These are phyloP conservation scores for Brachyhypopomus occidentalis DNA, from an alignment of 2,113 vertebrate genomes.

Conservation along the genomic window DNA sequence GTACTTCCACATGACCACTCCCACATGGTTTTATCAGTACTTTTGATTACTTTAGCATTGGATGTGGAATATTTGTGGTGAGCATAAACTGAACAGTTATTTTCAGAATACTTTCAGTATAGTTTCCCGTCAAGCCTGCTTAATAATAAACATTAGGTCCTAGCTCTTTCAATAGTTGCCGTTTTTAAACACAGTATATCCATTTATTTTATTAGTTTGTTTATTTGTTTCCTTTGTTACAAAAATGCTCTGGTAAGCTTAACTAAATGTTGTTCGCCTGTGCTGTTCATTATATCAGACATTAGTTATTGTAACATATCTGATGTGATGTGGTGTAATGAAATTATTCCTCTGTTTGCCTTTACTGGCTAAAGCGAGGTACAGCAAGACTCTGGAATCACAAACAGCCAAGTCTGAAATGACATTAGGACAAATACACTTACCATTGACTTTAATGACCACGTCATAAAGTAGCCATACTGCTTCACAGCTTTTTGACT, in stretches of 20 bases:
- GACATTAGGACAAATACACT: too few relatives aligned
- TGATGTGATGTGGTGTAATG: too few relatives aligned
- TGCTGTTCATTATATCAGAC: not conserved
- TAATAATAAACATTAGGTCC: not conserved
- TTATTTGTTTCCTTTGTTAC: not conserved
- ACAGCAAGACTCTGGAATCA: too few relatives aligned
- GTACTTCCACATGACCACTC: conserved; percentile 39
- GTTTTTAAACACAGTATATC: conserved; percentile 9
- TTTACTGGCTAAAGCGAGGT: too few relatives aligned
- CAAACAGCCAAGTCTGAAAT: too few relatives aligned
- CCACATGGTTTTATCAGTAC: not conserved
- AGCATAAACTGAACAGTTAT: conserved; percentile 5
- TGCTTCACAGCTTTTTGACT: not conserved
- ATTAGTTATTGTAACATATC: too few relatives aligned
- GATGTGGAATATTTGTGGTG: conserved; percentile 29
- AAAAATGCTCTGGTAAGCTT: not conserved
- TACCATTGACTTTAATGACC: not conserved
- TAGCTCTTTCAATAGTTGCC: not conserved
- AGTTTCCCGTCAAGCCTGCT: not conserved
- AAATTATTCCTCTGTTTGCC: too few relatives aligned
- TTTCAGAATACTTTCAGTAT: conserved; percentile 29
- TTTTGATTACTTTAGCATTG: conserved; percentile 1
- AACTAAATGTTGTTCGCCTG: not conserved
- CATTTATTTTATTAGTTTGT: not conserved
- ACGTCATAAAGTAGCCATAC: not conserved